A percentile compares a stretch with the other conserved stretches of the same genome.
phyloP scores from a whole-genome alignment of 2,888 invertebrate genomes.

The Eristalinus sepulchralis region DNA sequence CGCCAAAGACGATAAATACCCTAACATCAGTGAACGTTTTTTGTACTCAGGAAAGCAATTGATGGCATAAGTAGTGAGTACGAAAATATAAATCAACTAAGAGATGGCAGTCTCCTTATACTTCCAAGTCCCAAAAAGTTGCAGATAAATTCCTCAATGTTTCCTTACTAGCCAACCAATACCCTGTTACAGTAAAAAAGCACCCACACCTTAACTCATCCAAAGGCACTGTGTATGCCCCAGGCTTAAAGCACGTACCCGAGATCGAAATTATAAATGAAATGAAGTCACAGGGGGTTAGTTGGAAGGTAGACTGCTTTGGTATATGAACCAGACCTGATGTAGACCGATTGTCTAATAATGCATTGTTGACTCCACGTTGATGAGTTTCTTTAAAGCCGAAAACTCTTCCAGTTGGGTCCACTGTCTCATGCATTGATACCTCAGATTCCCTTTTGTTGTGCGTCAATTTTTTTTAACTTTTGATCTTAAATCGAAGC shows the following conservation, averaged over 20 bases:
- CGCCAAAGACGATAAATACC: not conserved
- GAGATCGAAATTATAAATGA: conserved; percentile 7
- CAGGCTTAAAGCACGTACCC: conserved; percentile 11
- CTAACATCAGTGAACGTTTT: not conserved
- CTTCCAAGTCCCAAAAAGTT: not conserved
- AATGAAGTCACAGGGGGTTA: conserved; percentile 26
- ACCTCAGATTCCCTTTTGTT: not conserved
- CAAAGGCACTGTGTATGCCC: conserved; percentile 26
- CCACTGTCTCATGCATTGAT: too few species aligned
- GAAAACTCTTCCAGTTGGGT: too few species aligned
- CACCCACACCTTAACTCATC: conserved; percentile 10
- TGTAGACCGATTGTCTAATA: not conserved
- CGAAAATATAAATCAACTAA: not conserved
- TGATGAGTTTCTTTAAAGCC: too few species aligned
- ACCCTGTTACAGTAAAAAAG: conserved; percentile 2
- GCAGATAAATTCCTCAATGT: not conserved
- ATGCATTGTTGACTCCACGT: not conserved
- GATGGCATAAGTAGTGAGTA: not conserved
- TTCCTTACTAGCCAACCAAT: not conserved
- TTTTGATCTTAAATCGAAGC: too few species aligned
- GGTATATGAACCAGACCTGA: too few species aligned
- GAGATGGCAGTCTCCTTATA: not conserved
- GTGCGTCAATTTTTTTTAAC: too few species aligned
- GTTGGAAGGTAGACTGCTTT: too few species aligned
- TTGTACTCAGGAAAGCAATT: not conserved